Base-by-base conservation (phyloP, 2,797 vertebrate genomes). In the Sebastes diploproa region DNA sequence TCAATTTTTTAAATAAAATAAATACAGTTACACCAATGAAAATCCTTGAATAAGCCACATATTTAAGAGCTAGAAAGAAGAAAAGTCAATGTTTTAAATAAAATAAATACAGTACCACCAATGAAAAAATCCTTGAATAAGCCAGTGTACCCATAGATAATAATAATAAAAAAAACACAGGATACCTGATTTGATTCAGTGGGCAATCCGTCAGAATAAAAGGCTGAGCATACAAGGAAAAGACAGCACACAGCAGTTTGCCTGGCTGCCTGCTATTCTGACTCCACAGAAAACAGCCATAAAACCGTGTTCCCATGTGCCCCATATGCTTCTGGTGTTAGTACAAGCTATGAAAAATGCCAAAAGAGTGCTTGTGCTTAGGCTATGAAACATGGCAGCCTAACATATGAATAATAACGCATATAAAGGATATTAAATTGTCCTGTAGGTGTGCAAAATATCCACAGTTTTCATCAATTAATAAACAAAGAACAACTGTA, bases 311-410 rank as follows among this genome's bases (percentile, higher is more conserved):
- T 63, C 32, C 62, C 71, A 59, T 81, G 71, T 80, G 75, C 55
- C 67, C 75, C 38, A 67, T 55, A 77, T 76, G 70, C 50, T 38
- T 77, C 63, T 63, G 36, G 38, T 72, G 32, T 11, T 11, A 70
- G 77, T 60, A 59, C 54, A 74, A 22, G 30, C 50, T 9, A 20
- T 73, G 16, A 67, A 62, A 82, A 84, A 88, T 6, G 2, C 60
- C 75, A 23, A 78, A 72, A 68, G 55, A 83, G 88, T 89, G 91
- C 86, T 91, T 92, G 64, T 78, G 91, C 85, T 89, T 86, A 20
- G 50, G 20, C 50, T 52, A 89, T 87, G 78, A 85, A 88, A 83
- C 50, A 36, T 78, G 71, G 72, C 34, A 81, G 23, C 50, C 78
- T 87, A 72, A 80, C 60, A 83, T 81, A n/a, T 76, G 42, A 80